phyloP scores from a whole-genome alignment of 2,888 invertebrate genomes.

The Drosophila pseudotalamancana region DNA sequence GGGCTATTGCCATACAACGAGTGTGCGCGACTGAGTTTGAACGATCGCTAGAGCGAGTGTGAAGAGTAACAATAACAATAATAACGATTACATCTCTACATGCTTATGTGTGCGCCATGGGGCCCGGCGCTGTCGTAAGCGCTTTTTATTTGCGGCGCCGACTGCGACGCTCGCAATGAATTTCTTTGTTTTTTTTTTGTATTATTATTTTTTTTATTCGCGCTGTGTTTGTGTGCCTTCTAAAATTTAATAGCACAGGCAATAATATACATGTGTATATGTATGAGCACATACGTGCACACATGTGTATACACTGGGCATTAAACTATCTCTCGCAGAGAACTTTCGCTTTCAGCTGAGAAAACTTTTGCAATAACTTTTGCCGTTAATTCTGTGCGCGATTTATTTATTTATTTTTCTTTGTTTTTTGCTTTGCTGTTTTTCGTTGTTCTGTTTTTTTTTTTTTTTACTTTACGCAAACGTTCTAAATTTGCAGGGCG shows the following conservation, averaged over 20 bases:
- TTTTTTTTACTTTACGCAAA: conserved; percentile 24
- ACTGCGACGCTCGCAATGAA: conserved; percentile 24
- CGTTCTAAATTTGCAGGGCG: conserved; percentile 35
- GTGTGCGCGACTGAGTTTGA: conserved; percentile 18
- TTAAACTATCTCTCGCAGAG: conserved; percentile 57
- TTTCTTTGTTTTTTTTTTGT: conserved; percentile 29
- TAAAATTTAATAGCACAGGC: conserved; percentile 54
- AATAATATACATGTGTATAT: conserved; percentile 8
- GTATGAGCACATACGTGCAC: conserved; percentile 16
- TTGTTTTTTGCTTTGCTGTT: conserved; percentile 6
- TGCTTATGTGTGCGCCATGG: conserved; percentile 28
- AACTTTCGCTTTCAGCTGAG: conserved; percentile 62
- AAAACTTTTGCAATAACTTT: conserved; percentile 53
- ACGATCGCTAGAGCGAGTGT: conserved; percentile 19
- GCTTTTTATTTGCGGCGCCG: conserved; percentile 48
- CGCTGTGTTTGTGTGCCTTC: conserved; percentile 25
- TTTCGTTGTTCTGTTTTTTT: conserved; percentile 11
- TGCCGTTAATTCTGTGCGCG: conserved; percentile 41
- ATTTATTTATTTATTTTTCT: conserved; percentile 35
- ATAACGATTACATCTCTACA: conserved; percentile 63
- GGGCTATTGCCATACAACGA: conserved; percentile 1
- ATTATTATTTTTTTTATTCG: conserved; percentile 19
- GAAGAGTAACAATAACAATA: conserved; percentile 52
- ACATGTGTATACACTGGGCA: conserved; percentile 27
- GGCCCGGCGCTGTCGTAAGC: conserved; percentile 68